Base-by-base conservation (phyloP, 2,888 invertebrate genomes). In the Horisme vitalbata region DNA sequence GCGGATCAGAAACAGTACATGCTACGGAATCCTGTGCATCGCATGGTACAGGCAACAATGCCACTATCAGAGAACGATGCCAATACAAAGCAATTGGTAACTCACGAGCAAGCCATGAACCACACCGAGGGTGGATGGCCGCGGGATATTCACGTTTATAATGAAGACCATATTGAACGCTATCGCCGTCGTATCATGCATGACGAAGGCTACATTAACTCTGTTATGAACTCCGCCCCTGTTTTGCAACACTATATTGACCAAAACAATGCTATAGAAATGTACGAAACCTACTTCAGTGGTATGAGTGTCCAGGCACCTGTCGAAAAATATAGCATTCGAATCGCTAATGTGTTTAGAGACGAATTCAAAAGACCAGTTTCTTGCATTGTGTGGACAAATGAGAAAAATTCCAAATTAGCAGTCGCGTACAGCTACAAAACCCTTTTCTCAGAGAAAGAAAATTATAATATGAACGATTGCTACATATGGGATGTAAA, bases 51-150 rank as follows among this genome's bases (percentile, higher is more conserved):
- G 63, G 90, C 84, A 30, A 79, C 83, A 23, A 72, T 81, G 52
- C 71, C 78, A 20, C 84, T 83, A 64, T 83, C 91, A 20, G 74
- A 76, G 57, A 87, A 91, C 54, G 87, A 91, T 61, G 86, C 92
- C 14, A 94, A 94, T 68, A 95, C 95, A 41, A 71, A 75, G 45
- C 90, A 90, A 57, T 87, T 92, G 50, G 90, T 90, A 60, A 91
- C 90, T 63, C 87, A 83, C 43, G 83, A 86, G n/a, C 88, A 89
- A 51, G 94, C 94, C 6, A 91, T 96, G 70, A 91, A 92, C 59
- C 96, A 96, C 72, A 87, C 85, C 8, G 96, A 96, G 78, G 96
- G 96, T 48, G 96, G 96, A 10, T 96, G 96, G 96, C 95, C 96
- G 1, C 93, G 93, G 64, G 96, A 96, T 56, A 84, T 94, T 6